Base-by-base conservation (phyloP, 23 tunicate genomes). In the Corella eumyota region DNA sequence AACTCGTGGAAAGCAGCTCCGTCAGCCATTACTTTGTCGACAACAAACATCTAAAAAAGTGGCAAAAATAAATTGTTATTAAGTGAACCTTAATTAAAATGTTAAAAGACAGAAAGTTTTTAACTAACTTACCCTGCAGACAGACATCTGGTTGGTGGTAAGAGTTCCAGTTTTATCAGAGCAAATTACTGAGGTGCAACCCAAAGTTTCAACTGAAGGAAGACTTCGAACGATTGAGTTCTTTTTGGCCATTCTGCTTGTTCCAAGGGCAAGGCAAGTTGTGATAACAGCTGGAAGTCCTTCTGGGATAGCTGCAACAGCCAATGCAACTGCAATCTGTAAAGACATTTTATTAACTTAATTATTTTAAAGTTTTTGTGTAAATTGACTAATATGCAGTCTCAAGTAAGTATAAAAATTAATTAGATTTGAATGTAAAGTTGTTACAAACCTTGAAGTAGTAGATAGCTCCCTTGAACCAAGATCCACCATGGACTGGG, bases 221-320 rank as follows among this genome's bases (percentile, higher is more conserved):
- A 93, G 72, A 46, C 90, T 77, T 25, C 99, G 67, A 0, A 93
- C 99, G 48, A 93, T 93, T 26, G 99, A 92, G 90, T 93, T 93
- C 79, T 93, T 93, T 59, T 86, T 93, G 21, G 99, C 99, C 99
- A 93, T 93, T 51, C 99, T 37, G 26, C 95, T 74, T 26, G 99
- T 93, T 30, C 99, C 99, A 27, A 93, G 99, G 26, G 99, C 99
- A 55, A 93, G 64, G 60, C 99, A 93, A 22, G 99, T 93, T 13
- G 99, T 93, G 77, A 93, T 93, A 29, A 93, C 99, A 22, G 99
- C 99, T 32, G 99, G 99, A 15, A 93, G 81, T 30, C 99, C 99
- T 79, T 93, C 99, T 26, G 99, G 99, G 36, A 93, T 93, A 45
- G 99, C 99, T 2, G 99, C 99, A 21, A 93, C 99, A 21, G 99